These are phyloP conservation scores for Griposia aprilina DNA, from an alignment of 2,888 invertebrate genomes.

Conservation along the genomic window DNA sequence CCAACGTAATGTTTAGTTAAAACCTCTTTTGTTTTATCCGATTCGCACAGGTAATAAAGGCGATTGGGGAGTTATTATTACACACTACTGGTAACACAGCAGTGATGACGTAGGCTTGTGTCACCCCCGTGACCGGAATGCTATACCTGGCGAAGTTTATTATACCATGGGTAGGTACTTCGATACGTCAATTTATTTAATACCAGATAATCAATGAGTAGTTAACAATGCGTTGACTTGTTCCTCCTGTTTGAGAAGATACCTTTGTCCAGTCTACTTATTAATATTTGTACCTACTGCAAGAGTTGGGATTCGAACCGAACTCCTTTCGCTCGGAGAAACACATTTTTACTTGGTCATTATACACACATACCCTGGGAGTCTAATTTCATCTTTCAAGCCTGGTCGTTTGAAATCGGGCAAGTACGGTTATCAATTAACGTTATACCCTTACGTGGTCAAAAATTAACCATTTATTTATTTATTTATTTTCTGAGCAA, in stretches of 20 bases:
- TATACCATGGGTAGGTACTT: neutral
- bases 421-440: neutral
- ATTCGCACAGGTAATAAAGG: too few relatives aligned
- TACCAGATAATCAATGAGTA: too few relatives aligned
- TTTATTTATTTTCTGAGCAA: neutral
- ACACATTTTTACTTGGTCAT: too few relatives aligned
- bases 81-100: too few relatives aligned
- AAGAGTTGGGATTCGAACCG: conserved; percentile 11
- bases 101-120: too few relatives aligned
- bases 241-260: neutral
- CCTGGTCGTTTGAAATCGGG: neutral
- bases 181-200: neutral
- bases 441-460: too few relatives aligned
- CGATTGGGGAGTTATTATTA: too few relatives aligned
- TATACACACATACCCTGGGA: neutral
- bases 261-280: neutral
- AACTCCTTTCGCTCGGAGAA: too few relatives aligned
- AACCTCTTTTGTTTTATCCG: too few relatives aligned
- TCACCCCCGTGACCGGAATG: too few relatives aligned
- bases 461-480: neutral
- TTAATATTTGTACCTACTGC: neutral
- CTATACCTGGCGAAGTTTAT: too few relatives aligned
- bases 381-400: neutral
- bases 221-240: neutral
- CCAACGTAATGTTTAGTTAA: too few relatives aligned